A percentile compares a stretch with the other conserved stretches of the same genome.
phyloP scores from a whole-genome alignment of 2,797 vertebrate species.

The Ciconia nigra region DNA sequence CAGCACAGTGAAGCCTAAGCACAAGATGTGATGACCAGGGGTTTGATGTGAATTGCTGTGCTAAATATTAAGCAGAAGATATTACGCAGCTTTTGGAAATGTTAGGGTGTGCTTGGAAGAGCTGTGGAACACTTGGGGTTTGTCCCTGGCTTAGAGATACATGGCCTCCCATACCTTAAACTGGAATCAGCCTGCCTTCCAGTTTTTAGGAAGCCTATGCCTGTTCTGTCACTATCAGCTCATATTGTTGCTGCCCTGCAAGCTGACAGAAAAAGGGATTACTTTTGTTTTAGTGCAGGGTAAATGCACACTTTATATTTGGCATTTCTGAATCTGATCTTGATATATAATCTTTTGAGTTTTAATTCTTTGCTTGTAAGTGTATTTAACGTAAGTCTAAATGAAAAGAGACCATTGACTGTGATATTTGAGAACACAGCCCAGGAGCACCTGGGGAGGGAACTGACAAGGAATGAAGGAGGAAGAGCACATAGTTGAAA shows the following conservation, averaged over 20 bases:
- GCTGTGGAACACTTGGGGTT: not conserved
- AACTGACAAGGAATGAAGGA: not conserved
- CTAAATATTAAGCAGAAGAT: not conserved
- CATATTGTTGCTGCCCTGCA: not conserved
- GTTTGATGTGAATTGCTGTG: not conserved
- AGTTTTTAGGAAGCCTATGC: not conserved
- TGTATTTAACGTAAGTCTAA: not conserved
- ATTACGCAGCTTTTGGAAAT: not conserved
- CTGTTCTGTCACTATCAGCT: not conserved
- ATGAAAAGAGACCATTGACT: not conserved
- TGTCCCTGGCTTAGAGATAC: not conserved
- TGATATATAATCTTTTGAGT: not conserved
- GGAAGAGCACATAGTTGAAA: not conserved
- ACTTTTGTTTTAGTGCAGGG: not conserved
- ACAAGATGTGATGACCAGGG: not conserved
- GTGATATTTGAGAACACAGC: not conserved
- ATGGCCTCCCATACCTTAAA: not conserved
- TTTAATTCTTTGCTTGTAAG: not conserved
- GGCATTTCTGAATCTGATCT: not conserved
- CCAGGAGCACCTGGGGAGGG: not conserved
- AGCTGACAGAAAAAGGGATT: not conserved
- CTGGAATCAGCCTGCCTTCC: not conserved
- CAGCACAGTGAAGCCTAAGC: not conserved
- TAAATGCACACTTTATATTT: not conserved
- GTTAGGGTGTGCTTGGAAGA: not conserved